Conservation (phyloP, 2,797 vertebrate genomes). For the Lycodopsis pacificus region DNA sequence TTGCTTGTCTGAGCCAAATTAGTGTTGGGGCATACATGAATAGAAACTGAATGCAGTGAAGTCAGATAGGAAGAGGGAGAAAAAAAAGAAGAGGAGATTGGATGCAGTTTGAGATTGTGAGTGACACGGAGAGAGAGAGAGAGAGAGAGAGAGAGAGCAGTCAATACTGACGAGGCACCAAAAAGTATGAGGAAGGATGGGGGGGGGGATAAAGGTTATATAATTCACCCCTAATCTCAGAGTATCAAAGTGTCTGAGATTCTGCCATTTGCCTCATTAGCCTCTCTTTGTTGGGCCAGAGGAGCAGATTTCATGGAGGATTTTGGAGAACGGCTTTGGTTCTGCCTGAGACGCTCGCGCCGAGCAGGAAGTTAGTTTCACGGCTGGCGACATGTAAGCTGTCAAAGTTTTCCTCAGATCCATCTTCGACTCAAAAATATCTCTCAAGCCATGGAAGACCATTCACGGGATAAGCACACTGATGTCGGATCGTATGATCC, state of each 20-base stretch:
- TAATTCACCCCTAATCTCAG: slow-evolving; percentile 80
- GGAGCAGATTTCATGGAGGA: slow-evolving; percentile 80
- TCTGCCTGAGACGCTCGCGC: slow-evolving; percentile 63
- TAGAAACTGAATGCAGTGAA: slow-evolving; percentile 71
- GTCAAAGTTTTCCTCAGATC: slow-evolving; percentile 76
- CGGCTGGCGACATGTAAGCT: slow-evolving; percentile 68
- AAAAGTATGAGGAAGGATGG: slow-evolving; percentile 39
- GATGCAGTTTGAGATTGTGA: slow-evolving; percentile 54
- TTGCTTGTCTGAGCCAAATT: slow-evolving; percentile 75
- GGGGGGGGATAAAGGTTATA: slow-evolving; percentile 77
- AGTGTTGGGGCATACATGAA: slow-evolving; percentile 77
- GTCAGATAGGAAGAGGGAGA: slow-evolving; percentile 36
- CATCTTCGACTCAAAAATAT: slow-evolving; percentile 66
- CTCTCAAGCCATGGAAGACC: slow-evolving; percentile 58
- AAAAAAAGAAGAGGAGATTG: slow-evolving; percentile 20
- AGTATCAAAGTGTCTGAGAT: slow-evolving; percentile 76
- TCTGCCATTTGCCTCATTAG: slow-evolving; percentile 80
- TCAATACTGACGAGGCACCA: slow-evolving; percentile 55
- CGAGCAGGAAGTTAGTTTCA: slow-evolving; percentile 74
- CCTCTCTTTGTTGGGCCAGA: slow-evolving; percentile 76
- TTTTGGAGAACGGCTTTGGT: slow-evolving; percentile 77
- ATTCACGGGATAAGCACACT: slow-evolving; percentile 64
- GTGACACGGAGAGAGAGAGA: slow-evolving; percentile 44
- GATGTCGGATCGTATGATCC: slow-evolving; percentile 69
- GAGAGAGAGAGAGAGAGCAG: slow-evolving; percentile 9